Percentiles rank a stretch among this genome's conserved stretches.
Evolutionary conservation across 2,888 invertebrate species (phyloP).

Genomic region (Choreutis nemorana): DNA sequence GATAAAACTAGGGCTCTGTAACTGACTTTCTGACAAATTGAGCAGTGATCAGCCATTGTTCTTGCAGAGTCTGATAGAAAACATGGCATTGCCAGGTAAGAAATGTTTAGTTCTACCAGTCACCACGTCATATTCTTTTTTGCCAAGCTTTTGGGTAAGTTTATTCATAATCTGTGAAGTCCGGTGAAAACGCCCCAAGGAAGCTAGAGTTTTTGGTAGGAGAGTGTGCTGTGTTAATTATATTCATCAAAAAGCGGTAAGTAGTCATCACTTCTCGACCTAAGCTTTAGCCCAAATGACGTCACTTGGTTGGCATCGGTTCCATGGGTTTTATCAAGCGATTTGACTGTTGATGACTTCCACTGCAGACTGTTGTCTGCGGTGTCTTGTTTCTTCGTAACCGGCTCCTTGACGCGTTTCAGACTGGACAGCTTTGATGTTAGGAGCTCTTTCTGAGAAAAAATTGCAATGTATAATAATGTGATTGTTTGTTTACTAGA

Average conservation of each 20-base stretch:
- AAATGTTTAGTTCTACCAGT: too few species aligned
- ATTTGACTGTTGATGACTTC: constrained; percentile 28
- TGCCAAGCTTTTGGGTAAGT: too few species aligned
- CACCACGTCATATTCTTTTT: too few species aligned
- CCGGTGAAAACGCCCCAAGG: too few species aligned
- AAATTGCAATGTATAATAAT: not conserved
- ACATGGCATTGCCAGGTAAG: too few species aligned
- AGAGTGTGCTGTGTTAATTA: too few species aligned
- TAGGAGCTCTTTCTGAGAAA: constrained; percentile 40
- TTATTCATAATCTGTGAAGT: too few species aligned
- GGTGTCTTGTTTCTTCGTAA: constrained; percentile 25
- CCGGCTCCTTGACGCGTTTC: constrained; percentile 28
- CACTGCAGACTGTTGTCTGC: constrained; percentile 23
- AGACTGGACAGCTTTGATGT: constrained; percentile 32
- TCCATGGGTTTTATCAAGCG: constrained; percentile 29
- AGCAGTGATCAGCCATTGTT: too few species aligned
- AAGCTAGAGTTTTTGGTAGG: too few species aligned
- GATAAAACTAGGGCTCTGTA: too few species aligned
- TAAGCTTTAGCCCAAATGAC: constrained; percentile 43
- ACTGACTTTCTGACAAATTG: too few species aligned
- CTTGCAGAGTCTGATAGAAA: too few species aligned
- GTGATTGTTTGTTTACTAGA: not conserved
- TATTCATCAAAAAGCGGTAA: constrained; percentile 48
- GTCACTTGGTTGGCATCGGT: constrained; percentile 34
- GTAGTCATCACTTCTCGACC: constrained; percentile 43